phyloP scores from a whole-genome alignment of 2,797 vertebrate species.

The Enoplosus armatus region DNA sequence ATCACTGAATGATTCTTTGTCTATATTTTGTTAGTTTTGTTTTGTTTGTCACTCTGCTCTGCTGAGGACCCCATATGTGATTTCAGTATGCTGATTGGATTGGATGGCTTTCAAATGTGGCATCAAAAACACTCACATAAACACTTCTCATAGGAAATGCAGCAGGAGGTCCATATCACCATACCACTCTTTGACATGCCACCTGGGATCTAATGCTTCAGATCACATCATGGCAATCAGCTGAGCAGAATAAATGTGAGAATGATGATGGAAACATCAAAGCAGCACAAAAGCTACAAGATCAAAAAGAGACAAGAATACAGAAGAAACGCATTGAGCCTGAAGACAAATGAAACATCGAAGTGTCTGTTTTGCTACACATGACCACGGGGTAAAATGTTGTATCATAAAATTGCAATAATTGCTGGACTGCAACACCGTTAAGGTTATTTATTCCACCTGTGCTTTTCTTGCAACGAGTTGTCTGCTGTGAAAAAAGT shows the following conservation, averaged over 20 bases:
- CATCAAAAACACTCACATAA: not conserved
- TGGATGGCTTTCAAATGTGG: conserved; percentile 51
- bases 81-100: conserved; percentile 48
- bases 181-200: not conserved
- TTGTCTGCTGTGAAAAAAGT: not conserved
- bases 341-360: not conserved
- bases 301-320: not conserved
- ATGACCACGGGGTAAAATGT: no score
- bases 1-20: not conserved
- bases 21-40: not conserved
- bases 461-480: not conserved
- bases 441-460: not conserved
- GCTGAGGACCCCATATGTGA: conserved; percentile 28
- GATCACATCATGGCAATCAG: not conserved
- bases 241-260: not conserved
- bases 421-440: not conserved
- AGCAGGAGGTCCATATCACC: conserved; percentile 13
- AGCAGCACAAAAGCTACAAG: not conserved
- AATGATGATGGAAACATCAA: not conserved
- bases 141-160: not conserved
- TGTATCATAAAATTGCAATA: no score
- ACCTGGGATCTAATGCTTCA: not conserved
- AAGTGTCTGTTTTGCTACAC: not conserved
- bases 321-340: not conserved
- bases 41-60: conserved; percentile 13